phyloP scores from a whole-genome alignment of 2,113 vertebrate genomes.

The Psilopogon haemacephalus region DNA sequence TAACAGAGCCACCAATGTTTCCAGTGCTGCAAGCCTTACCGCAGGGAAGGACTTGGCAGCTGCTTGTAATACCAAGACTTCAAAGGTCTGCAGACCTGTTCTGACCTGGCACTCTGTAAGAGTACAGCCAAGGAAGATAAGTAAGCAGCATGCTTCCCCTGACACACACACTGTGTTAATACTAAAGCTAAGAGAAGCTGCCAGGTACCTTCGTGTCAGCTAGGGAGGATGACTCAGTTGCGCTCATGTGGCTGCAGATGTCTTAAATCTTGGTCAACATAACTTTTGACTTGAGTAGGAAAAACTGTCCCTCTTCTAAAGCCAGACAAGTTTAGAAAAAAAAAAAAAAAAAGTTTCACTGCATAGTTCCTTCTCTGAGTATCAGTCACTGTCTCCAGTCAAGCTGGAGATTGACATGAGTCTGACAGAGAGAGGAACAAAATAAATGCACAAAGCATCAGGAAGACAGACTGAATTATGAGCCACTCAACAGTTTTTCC shows the following conservation, averaged over 20 bases:
- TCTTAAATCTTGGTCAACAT: not conserved
- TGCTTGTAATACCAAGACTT: not conserved
- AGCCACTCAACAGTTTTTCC: not conserved
- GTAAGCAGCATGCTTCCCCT: not conserved
- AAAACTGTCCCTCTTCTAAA: constrained; percentile 11
- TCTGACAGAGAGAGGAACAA: not conserved
- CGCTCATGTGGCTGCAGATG: not conserved
- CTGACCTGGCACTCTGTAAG: not conserved
- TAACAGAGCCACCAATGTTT: not conserved
- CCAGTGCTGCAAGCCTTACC: not conserved
- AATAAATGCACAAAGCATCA: not conserved
- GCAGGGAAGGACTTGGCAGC: not conserved
- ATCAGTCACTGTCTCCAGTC: constrained; percentile 3
- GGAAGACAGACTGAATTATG: not conserved
- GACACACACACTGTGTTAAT: not conserved
- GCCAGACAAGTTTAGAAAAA: not conserved
- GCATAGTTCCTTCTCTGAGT: not conserved
- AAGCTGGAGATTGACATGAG: not conserved
- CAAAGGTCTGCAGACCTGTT: not conserved
- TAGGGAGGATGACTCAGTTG: constrained; percentile 10
- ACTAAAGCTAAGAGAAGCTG: not conserved
- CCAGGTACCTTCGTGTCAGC: not conserved
- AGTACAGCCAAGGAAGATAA: not conserved
- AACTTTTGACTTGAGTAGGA: constrained; percentile 24
- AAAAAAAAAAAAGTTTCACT: not conserved